Evolutionary conservation across 2,888 invertebrate genomes (phyloP).

Genomic region (Drosophila mulleri): DNA sequence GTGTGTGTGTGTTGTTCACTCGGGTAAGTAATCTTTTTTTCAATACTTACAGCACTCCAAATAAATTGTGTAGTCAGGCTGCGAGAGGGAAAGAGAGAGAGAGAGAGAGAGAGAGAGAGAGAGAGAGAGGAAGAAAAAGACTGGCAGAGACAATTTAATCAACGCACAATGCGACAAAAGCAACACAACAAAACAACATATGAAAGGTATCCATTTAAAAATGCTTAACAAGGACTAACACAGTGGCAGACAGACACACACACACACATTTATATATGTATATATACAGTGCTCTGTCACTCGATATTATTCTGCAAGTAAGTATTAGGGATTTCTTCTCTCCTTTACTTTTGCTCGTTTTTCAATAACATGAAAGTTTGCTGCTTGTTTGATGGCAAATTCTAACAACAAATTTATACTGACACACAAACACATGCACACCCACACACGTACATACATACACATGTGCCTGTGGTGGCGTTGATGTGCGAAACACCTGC

Average conservation of each 20-base stretch:
- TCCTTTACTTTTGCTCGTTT: slow-evolving; percentile 52
- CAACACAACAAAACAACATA: slow-evolving; percentile 28
- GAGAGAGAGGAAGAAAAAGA: neutral
- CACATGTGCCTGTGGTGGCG: slow-evolving; percentile 26
- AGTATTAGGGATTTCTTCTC: slow-evolving; percentile 68
- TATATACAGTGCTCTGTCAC: slow-evolving; percentile 47
- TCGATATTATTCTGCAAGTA: slow-evolving; percentile 67
- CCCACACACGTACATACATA: neutral
- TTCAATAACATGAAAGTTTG: slow-evolving; percentile 77
- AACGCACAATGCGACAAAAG: slow-evolving; percentile 34
- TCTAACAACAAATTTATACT: slow-evolving; percentile 60
- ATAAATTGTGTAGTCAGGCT: slow-evolving; percentile 31
- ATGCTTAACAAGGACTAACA: slow-evolving; percentile 65
- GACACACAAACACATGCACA: slow-evolving; percentile 6
- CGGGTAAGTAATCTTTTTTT: slow-evolving; percentile 58
- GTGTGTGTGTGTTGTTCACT: slow-evolving; percentile 36
- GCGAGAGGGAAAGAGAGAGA: neutral
- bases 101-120: too few species aligned
- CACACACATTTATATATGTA: slow-evolving; percentile 15
- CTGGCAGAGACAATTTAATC: slow-evolving; percentile 69
- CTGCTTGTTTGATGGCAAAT: slow-evolving; percentile 67
- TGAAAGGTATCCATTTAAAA: slow-evolving; percentile 72
- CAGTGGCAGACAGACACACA: neutral
- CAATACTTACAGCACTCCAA: slow-evolving; percentile 20
- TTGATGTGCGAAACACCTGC: slow-evolving; percentile 71